These are phyloP conservation scores for Scaptomyza graminum DNA, from an alignment of 1,140 invertebrate species.

Conservation along the genomic window DNA sequence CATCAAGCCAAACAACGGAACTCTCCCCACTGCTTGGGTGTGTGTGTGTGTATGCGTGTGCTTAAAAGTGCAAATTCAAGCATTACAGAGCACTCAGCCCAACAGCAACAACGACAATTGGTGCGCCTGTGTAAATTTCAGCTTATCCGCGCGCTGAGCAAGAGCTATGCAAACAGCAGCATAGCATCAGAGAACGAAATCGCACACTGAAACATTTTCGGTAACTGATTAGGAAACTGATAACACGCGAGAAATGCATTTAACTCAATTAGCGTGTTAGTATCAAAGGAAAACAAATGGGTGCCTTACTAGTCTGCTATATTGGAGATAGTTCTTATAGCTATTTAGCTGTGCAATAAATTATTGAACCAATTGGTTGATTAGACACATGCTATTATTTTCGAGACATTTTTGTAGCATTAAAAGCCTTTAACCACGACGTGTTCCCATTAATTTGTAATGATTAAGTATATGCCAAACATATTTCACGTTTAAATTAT, in stretches of 20 bases:
- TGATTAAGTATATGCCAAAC: background rate
- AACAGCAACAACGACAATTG: constrained; percentile 11
- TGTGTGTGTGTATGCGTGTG: constrained; percentile 21
- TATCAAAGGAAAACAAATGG: background rate
- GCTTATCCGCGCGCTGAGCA: constrained; percentile 70
- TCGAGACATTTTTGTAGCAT: background rate
- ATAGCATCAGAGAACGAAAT: constrained; percentile 8
- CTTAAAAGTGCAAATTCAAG: constrained; percentile 72
- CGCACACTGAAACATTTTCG: background rate
- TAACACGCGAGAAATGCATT: background rate
- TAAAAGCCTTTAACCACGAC: too few relatives aligned
- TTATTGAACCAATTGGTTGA: background rate
- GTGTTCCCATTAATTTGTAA: background rate
- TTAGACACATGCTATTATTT: background rate
- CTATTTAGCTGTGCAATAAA: background rate
- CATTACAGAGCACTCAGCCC: constrained; percentile 59
- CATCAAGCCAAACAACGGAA: background rate
- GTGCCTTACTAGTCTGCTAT: background rate
- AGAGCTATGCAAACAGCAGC: constrained; percentile 65
- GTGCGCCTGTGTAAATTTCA: constrained; percentile 67
- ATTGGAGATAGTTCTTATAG: too few relatives aligned
- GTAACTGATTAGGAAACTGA: background rate
- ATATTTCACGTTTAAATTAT: background rate
- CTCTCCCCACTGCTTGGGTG: background rate
- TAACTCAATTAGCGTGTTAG: background rate